Evolutionary conservation across 2,888 invertebrate species (phyloP), one percentile per base, ranked within the genome.

Genomic region (Parthenolecanium corni): DNA sequence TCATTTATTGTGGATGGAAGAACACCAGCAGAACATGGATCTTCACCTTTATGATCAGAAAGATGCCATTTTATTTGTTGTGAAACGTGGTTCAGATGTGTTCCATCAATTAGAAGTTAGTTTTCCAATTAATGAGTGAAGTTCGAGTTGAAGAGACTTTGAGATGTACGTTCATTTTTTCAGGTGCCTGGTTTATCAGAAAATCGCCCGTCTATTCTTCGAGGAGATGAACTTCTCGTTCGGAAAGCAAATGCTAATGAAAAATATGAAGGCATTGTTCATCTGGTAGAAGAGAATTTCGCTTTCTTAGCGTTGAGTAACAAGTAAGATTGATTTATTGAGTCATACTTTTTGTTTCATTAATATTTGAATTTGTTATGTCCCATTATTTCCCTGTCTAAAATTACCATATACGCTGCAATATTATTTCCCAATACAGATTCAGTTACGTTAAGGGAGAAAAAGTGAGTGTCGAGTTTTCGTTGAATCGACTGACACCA

Each of bases 171-270:
- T 9, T 23, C 49, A 21, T 46, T 46, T n/a, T 46, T 65, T 52
- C 53, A 73, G 72, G 73, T 74, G 16, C 71, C 73, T 42, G 73
- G 72, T 16, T 66, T 74, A 52, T 71, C 72, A 4, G 74, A 74
- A 68, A 69, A 70, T 21, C 68, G 73, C 20, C 74, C 74, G 1
- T 74, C 73, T 20, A 64, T 74, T 44, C 57, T 73, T 12, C 66
- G 67, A 38, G 69, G 71, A 52, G 74, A 74, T 65, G 66, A 67
- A 25, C 70, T 74, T 25, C 70, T 67, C 52, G 66, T 72, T 18
- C 69, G 66, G 42, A 38, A 52, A 14, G 52, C 64, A 20, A 40
- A 53, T 6, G 18, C 16, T 16, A 44, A 52, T 11, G n/a, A 31
- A 21, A 16, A 69, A 36, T 73, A 69, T 64, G 69, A 72, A 68